Evolutionary conservation across 2,888 invertebrate species (phyloP).

Genomic region (Piscicola geometra): DNA sequence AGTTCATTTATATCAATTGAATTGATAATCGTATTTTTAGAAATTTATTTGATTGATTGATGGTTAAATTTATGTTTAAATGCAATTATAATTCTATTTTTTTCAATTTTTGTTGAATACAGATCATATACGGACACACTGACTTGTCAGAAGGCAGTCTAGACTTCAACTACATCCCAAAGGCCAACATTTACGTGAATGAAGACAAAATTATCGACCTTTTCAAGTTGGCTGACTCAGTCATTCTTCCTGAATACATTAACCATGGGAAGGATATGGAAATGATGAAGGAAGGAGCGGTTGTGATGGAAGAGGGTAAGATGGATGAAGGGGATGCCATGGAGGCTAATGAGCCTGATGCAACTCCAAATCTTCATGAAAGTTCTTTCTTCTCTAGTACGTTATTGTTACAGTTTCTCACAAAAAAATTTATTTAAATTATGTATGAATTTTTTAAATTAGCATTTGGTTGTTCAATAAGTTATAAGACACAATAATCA

Average conservation of each 20-base stretch:
- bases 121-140: background rate
- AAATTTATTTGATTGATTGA: no score
- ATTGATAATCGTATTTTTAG: no score
- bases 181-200: background rate
- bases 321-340: background rate
- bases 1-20: no score
- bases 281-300: background rate
- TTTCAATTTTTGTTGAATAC: background rate
- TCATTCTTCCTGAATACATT: background rate
- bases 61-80: no score
- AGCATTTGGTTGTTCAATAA: no score
- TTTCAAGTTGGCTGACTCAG: background rate
- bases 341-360: background rate
- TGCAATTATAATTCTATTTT: no score
- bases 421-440: no score
- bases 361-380: no score
- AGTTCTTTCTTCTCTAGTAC: no score
- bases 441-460: no score
- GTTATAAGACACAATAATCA: no score
- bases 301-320: background rate
- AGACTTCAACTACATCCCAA: background rate
- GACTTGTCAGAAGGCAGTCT: conserved; percentile 2
- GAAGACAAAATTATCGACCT: background rate
- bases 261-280: background rate
- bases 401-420: no score